Conservation (phyloP, 2,113 vertebrate genomes). For the Hippoglossus stenolepis region DNA sequence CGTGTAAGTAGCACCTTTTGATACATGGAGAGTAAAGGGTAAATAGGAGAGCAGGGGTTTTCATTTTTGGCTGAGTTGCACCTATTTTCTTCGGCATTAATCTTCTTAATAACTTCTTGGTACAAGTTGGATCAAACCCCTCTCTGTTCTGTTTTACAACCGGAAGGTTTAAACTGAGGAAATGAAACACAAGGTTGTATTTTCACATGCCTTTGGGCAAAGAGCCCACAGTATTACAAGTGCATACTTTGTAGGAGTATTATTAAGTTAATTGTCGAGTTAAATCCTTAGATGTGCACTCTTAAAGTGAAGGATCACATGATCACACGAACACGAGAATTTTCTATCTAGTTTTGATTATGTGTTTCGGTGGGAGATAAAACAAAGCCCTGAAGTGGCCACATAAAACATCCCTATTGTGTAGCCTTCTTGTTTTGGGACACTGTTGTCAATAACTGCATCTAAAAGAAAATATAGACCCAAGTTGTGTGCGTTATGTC, state of each 20-base stretch:
- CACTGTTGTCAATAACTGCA: too few species aligned
- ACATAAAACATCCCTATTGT: background rate
- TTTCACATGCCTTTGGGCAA: background rate
- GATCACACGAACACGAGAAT: background rate
- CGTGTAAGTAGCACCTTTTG: background rate
- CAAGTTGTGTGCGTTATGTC: background rate
- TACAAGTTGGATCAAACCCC: conserved; percentile 37
- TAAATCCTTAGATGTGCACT: background rate
- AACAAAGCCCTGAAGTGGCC: background rate
- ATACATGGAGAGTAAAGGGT: background rate
- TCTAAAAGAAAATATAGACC: too few species aligned
- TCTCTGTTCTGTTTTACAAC: conserved; percentile 1
- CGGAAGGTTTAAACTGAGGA: too few species aligned
- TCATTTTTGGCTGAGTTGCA: conserved; percentile 5
- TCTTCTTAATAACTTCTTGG: conserved; percentile 60
- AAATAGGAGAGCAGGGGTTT: background rate
- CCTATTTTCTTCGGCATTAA: conserved; percentile 30
- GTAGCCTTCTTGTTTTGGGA: background rate
- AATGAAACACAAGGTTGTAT: background rate
- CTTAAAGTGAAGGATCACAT: conserved; percentile 1
- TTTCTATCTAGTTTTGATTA: background rate
- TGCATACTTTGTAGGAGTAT: background rate
- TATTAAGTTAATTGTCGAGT: background rate
- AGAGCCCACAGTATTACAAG: background rate
- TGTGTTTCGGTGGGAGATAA: background rate